Evolutionary conservation across 2,888 invertebrate species (phyloP), one percentile per base, ranked within the genome.

Genomic region (Agrotis clavis): DNA sequence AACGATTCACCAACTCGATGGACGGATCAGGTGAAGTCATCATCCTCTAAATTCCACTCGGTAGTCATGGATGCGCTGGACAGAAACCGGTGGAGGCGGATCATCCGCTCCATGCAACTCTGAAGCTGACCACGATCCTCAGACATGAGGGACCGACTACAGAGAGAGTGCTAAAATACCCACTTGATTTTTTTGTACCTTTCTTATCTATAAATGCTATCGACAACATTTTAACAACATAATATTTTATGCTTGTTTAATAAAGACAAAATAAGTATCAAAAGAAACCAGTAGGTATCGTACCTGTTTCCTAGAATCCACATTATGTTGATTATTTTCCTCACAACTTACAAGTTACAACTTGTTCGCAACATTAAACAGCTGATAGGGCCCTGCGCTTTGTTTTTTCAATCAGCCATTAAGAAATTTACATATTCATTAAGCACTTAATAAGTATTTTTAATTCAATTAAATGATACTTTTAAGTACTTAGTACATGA

Each of bases 371-470:
- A 60, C 47, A 59, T 68, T 21, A 25, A 81, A 77, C 68, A 66
- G 73, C 73, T 64, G 73, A 60, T 69, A 25, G 14, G 5, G 13
- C 13, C 18, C 1, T 18, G 9, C 13, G 41, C 54, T 81, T 71
- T 71, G 66, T 67, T 64, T 73, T 81, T 73, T 54, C 63, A 56
- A 35, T 45, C 18, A 19, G 5, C 65, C 53, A 67, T 74, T 71
- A 57, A 67, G 41, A 67, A 64, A 71, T 57, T 53, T 19, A 79
- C 82, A 79, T 82, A 60, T 77, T 72, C 79, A 79, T 81, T 81
- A 77, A 57, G 57, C 41, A 77, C 53, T 77, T 59, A 72, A 79
- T 82, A 21, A 21, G 16, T 72, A 77, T 79, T 59, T 67, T 77
- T 66, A 77, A 79, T 77, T 81, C 77, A 81, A 78, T 81, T 67